A percentile compares a stretch with the other conserved stretches of the same genome.
These are phyloP conservation scores for Gallinago stenura DNA, from an alignment of 2,797 vertebrate species.

Conservation along the genomic window DNA sequence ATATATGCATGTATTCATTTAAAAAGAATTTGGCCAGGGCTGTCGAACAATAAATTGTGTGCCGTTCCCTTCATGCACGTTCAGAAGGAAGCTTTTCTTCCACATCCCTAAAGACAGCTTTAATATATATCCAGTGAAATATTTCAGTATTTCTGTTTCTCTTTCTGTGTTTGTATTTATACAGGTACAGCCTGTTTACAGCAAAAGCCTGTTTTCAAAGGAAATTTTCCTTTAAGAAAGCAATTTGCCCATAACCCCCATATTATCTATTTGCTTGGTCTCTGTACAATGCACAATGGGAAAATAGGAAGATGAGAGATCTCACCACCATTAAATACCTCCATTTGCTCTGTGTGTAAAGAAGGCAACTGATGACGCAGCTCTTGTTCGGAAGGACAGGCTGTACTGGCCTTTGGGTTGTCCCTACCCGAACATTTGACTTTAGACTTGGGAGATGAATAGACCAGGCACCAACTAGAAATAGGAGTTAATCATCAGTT, in stretches of 20 bases:
- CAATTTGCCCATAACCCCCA: not conserved
- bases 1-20: not conserved
- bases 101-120: not conserved
- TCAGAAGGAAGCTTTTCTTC: conserved; percentile 5
- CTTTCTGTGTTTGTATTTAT: not conserved
- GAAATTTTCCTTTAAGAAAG: conserved; percentile 29
- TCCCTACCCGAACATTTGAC: not conserved
- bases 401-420: not conserved
- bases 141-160: not conserved
- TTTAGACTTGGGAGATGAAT: not conserved
- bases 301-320: not conserved
- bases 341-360: conserved; percentile 3
- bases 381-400: not conserved
- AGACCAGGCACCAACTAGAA: not conserved
- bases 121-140: not conserved
- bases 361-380: not conserved
- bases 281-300: not conserved
- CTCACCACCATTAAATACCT: not conserved
- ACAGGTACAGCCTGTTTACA: not conserved
- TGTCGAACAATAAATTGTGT: not conserved
- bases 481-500: not conserved
- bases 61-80: not conserved
- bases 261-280: not conserved
- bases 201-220: not conserved
- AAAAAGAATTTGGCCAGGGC: not conserved